Conservation (phyloP, 1,140 invertebrate genomes). For the Pinna nobilis region DNA sequence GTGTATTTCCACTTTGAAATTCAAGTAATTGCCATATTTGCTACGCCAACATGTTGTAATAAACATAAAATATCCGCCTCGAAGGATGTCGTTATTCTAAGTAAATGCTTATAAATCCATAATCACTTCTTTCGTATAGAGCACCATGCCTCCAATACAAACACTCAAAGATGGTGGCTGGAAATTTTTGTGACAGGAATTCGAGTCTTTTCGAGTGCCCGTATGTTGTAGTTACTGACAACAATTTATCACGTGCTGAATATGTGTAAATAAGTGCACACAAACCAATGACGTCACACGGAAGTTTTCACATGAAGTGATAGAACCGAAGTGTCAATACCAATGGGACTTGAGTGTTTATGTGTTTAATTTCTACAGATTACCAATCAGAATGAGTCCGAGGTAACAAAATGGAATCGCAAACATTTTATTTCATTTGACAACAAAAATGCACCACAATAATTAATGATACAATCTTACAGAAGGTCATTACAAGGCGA, state of each 20-base stretch:
- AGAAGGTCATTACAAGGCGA: too few species aligned
- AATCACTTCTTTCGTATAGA: background rate
- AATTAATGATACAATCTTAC: background rate
- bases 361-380: background rate
- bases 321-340: background rate
- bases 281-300: conserved; percentile 27
- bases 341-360: background rate
- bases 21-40: conserved; percentile 27
- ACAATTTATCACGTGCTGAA: conserved; percentile 63
- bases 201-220: conserved; percentile 62
- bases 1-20: background rate
- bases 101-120: conserved; percentile 1
- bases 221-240: conserved; percentile 73
- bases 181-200: conserved; percentile 64
- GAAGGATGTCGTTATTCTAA: conserved; percentile 6
- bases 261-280: conserved; percentile 42
- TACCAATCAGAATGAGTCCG: background rate
- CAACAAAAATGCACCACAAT: background rate
- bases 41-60: background rate
- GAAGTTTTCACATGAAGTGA: background rate
- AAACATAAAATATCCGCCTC: background rate
- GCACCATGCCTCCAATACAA: conserved; percentile 2
- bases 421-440: background rate
- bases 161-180: conserved; percentile 57
- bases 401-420: background rate